phyloP scores from a whole-genome alignment of 2,888 invertebrate species.

The Archaeoteleia sp. region DNA sequence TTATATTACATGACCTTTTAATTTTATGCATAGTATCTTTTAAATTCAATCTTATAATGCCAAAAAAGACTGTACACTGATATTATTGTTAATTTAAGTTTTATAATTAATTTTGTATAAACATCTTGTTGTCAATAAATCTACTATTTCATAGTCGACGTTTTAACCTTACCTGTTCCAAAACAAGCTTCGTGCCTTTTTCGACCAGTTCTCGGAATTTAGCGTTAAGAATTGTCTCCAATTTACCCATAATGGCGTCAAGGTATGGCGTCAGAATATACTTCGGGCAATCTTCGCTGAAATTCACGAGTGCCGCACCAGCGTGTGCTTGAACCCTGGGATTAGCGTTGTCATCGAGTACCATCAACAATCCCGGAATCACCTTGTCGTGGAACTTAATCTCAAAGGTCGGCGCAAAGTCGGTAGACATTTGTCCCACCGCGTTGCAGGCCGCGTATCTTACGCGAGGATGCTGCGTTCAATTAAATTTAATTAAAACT shows the following conservation, averaged over 20 bases:
- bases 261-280: constrained; percentile 92
- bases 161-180: constrained; percentile 84
- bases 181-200: constrained; percentile 94
- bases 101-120: too few species aligned
- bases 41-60: too few species aligned
- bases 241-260: constrained; percentile 91
- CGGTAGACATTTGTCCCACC: constrained; percentile 98
- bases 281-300: constrained; percentile 99
- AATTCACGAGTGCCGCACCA: constrained; percentile 98
- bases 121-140: too few species aligned
- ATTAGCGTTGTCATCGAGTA: constrained; percentile 92
- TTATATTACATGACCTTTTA: too few species aligned
- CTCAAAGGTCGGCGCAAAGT: constrained; percentile 97
- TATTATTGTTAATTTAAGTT: too few species aligned
- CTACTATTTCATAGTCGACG: too few species aligned
- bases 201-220: constrained; percentile 97
- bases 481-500: constrained; percentile 38
- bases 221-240: constrained; percentile 90
- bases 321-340: constrained; percentile 91
- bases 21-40: too few species aligned
- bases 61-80: too few species aligned
- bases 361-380: constrained; percentile 90
- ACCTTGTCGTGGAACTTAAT: constrained; percentile 98
- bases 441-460: constrained; percentile 99
- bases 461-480: constrained; percentile 87